phyloP scores from a whole-genome alignment of 1,140 invertebrate genomes.

The Phymastichus coffea region DNA sequence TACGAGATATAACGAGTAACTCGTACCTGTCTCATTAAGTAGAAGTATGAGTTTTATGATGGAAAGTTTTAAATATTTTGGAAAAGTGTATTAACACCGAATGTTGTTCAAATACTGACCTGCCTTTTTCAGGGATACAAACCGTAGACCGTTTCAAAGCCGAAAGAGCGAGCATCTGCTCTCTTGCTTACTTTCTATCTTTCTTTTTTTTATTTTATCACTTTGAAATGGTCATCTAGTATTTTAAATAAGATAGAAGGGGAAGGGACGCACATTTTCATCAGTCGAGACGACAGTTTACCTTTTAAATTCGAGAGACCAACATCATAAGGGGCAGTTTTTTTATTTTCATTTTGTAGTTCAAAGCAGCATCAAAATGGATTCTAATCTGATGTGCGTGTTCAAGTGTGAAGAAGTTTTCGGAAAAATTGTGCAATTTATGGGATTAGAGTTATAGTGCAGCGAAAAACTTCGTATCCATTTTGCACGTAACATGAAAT shows the following conservation, averaged over 20 bases:
- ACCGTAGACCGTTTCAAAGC: neutral
- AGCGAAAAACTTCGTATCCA: neutral
- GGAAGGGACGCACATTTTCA: neutral
- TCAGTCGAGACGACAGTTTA: neutral
- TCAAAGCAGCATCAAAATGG: neutral
- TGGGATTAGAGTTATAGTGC: neutral
- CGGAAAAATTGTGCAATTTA: neutral
- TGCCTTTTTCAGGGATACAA: neutral
- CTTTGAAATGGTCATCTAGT: neutral
- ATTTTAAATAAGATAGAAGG: neutral
- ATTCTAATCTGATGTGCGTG: neutral
- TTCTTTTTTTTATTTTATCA: neutral
- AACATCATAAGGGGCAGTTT: neutral
- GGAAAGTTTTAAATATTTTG: too few relatives aligned
- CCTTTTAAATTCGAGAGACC: neutral
- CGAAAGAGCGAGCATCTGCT: too few relatives aligned
- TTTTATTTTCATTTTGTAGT: neutral
- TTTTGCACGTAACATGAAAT: neutral
- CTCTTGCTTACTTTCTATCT: neutral
- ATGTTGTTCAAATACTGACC: too few relatives aligned
- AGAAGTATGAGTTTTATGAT: too few relatives aligned
- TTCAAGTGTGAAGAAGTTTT: neutral
- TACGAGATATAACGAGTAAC: too few relatives aligned
- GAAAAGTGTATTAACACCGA: too few relatives aligned
- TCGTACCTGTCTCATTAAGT: too few relatives aligned